Evolutionary conservation across 2,113 vertebrate genomes (phyloP).

Genomic region (Hippolais icterina): DNA sequence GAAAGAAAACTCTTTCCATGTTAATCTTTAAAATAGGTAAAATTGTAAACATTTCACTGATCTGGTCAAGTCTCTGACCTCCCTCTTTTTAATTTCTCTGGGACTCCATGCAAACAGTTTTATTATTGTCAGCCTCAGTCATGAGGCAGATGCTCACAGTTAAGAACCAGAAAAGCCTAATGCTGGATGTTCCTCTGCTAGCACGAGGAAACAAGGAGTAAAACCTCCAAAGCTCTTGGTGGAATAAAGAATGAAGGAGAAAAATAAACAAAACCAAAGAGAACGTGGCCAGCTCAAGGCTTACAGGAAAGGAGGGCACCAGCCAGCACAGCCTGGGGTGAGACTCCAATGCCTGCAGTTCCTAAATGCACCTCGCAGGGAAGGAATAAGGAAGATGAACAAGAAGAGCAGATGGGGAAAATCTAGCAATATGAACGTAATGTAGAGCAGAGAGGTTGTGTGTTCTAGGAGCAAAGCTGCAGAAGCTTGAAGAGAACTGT

Average conservation of each 20-base stretch:
- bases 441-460: rapidly evolving
- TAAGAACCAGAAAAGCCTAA: background rate
- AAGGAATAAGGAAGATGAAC: background rate
- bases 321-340: background rate
- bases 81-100: background rate
- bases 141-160: background rate
- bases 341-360: background rate
- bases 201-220: rapidly evolving
- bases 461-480: background rate
- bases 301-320: background rate
- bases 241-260: background rate
- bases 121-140: background rate
- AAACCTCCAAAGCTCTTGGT: background rate
- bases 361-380: background rate
- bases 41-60: background rate
- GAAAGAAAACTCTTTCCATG: background rate
- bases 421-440: rapidly evolving
- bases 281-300: background rate
- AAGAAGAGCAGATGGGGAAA: background rate
- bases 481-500: background rate
- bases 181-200: background rate
- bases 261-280: background rate
- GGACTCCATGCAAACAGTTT: background rate
- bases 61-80: constrained; percentile 15
- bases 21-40: background rate